Percentiles rank a stretch among this genome's conserved stretches.
Evolutionary conservation across 2,888 invertebrate species (phyloP).

Genomic region (Diarsia rubi): DNA sequence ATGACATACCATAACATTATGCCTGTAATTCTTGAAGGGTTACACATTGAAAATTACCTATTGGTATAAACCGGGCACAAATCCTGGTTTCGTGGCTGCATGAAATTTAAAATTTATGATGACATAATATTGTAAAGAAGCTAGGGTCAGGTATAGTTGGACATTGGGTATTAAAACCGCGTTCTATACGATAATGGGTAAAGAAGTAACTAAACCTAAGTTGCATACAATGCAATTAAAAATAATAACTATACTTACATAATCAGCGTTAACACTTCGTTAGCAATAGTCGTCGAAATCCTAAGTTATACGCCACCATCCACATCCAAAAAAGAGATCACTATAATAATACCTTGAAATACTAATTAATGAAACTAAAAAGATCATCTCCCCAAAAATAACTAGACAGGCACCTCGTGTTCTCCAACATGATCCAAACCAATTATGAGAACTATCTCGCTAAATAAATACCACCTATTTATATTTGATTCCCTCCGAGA

Average conservation of each 20-base stretch:
- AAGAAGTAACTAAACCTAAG: neutral
- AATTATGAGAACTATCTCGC: constrained; percentile 12
- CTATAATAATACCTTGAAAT: neutral
- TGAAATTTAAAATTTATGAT: neutral
- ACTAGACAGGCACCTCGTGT: neutral
- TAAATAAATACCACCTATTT: constrained; percentile 37
- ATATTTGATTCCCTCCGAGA: constrained; percentile 24
- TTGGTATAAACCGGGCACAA: no score
- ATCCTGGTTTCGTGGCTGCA: no score
- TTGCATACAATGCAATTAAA: neutral
- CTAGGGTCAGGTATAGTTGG: neutral
- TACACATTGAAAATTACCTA: no score
- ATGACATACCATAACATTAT: no score
- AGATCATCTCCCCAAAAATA: neutral
- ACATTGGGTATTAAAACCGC: neutral
- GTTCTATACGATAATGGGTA: neutral
- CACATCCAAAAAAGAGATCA: neutral
- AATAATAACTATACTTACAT: no score
- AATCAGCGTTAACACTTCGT: neutral
- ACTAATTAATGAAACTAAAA: neutral
- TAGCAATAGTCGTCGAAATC: neutral
- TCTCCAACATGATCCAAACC: constrained; percentile 2
- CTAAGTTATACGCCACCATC: neutral
- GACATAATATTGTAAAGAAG: neutral
- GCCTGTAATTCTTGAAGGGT: no score